Evolutionary conservation across 2,888 invertebrate species (phyloP).

Genomic region (Panzeria rudis): DNA sequence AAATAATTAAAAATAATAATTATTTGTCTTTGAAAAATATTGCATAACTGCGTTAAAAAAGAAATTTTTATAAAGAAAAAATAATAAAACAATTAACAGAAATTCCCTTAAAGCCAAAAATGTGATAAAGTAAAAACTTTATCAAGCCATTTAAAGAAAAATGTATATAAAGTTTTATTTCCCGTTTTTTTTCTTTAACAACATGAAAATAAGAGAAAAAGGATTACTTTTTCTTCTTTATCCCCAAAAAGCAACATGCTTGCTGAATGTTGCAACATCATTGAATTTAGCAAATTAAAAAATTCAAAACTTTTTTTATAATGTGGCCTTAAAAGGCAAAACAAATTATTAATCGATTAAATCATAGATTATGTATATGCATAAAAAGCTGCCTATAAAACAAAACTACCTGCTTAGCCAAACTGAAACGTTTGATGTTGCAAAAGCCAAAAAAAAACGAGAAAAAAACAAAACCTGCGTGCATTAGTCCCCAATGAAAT

Average conservation of each 20-base stretch:
- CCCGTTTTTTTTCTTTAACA: constrained; percentile 3
- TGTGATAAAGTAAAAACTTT: background rate
- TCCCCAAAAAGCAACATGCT: background rate
- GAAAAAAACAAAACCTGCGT: background rate
- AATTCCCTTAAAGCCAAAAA: too few relatives aligned
- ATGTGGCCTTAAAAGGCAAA: constrained; percentile 39
- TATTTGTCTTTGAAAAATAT: background rate
- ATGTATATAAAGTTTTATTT: background rate
- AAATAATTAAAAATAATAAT: background rate
- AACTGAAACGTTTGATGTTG: constrained; percentile 8
- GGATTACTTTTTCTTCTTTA: background rate
- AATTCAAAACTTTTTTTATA: background rate
- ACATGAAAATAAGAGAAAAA: background rate
- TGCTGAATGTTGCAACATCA: background rate
- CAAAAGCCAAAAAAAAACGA: background rate
- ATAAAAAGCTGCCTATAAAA: background rate
- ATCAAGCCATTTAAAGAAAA: background rate
- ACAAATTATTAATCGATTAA: constrained; percentile 45
- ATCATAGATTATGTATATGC: constrained; percentile 6
- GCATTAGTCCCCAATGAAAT: constrained; percentile 32
- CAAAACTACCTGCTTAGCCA: constrained; percentile 58
- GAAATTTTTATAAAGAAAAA: background rate
- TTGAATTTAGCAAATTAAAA: background rate
- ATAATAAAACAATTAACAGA: background rate
- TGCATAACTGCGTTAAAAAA: background rate